Conservation (phyloP, 2,797 vertebrate genomes). For the Falco concolor region DNA sequence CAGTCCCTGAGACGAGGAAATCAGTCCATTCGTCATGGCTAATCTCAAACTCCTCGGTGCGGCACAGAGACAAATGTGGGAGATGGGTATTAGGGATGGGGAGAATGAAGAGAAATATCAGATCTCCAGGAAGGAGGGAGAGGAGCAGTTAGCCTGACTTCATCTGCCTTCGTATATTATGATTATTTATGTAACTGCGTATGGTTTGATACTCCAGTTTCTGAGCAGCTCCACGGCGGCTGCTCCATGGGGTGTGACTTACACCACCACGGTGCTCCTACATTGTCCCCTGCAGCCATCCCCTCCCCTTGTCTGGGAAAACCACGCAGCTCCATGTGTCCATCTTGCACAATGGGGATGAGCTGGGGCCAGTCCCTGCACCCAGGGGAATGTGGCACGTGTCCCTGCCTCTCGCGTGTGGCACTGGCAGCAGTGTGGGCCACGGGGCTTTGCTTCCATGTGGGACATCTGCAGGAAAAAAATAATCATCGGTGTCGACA, state of each 20-base stretch:
- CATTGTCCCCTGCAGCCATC: background rate
- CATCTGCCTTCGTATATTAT: background rate
- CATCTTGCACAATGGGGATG: background rate
- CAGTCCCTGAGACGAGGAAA: background rate
- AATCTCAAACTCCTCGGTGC: background rate
- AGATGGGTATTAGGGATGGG: background rate
- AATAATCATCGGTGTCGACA: background rate
- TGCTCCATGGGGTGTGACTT: background rate
- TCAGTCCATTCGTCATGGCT: slow-evolving; percentile 48
- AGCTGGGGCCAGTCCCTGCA: accelerated
- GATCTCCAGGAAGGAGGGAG: background rate
- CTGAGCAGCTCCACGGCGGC: background rate
- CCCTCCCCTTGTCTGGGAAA: background rate
- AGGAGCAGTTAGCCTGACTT: background rate
- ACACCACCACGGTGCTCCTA: background rate
- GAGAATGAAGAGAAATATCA: background rate
- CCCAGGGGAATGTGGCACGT: accelerated
- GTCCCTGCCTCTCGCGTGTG: background rate
- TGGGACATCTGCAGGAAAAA: background rate
- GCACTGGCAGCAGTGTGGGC: accelerated
- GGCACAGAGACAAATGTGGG: background rate
- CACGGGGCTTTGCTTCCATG: background rate
- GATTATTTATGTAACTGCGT: background rate
- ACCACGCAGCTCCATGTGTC: background rate
- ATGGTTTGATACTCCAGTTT: background rate